These are phyloP conservation scores for Cryptops parisi DNA, from an alignment of 2,888 invertebrate species.

Conservation along the genomic window DNA sequence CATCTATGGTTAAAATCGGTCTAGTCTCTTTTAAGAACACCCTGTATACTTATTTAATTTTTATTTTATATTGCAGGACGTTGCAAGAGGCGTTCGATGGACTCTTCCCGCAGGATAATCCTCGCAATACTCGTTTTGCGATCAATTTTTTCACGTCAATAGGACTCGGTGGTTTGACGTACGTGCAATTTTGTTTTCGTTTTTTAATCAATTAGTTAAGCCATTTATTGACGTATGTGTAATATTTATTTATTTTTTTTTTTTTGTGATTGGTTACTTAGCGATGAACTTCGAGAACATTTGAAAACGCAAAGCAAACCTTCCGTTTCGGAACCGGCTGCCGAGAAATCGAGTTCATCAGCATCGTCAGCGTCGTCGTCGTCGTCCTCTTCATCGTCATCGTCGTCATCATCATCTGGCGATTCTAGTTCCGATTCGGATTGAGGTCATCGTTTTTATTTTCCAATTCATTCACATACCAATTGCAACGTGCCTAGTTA, in stretches of 20 bases:
- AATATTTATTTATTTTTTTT: not conserved
- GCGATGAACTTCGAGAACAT: constrained; percentile 75
- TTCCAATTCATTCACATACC: no score
- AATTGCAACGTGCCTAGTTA: no score
- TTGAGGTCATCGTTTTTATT: no score
- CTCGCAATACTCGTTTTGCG: constrained; percentile 89
- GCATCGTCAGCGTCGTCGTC: constrained; percentile 21
- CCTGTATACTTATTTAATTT: not conserved
- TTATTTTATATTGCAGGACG: constrained; percentile 47
- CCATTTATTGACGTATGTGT: no score
- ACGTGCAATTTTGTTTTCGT: constrained; percentile 28
- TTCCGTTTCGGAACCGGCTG: constrained; percentile 20
- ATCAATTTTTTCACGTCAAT: constrained; percentile 97
- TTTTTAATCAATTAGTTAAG: constrained; percentile 1
- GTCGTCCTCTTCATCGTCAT: constrained; percentile 16
- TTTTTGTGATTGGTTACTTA: constrained; percentile 22
- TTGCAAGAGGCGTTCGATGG: constrained; percentile 74
- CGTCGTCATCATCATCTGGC: constrained; percentile 13
- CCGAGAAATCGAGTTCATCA: constrained; percentile 21
- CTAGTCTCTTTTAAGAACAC: no score
- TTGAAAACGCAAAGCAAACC: constrained; percentile 54
- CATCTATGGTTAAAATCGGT: no score
- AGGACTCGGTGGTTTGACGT: constrained; percentile 88
- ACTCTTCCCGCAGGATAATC: constrained; percentile 88
- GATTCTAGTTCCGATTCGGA: not conserved